Percentiles rank a stretch among this genome's conserved stretches.
These are phyloP conservation scores for Margaritifera margaritifera DNA, from an alignment of 2,888 invertebrate genomes.

Conservation along the genomic window DNA sequence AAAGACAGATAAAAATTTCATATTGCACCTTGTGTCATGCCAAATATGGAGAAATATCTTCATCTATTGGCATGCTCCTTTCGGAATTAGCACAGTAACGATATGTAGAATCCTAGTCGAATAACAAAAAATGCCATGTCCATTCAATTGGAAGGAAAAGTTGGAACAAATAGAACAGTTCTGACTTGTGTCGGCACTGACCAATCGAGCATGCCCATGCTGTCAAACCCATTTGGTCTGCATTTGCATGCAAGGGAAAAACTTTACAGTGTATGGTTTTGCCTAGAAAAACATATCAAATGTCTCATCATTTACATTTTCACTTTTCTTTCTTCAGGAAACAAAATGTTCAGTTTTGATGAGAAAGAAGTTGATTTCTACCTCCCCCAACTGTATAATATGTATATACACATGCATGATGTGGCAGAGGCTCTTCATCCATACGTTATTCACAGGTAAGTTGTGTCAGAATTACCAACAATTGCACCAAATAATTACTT, in stretches of 20 bases:
- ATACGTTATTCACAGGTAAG: constrained; percentile 85
- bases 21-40: too few species aligned
- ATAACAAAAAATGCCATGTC: too few species aligned
- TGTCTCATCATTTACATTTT: constrained; percentile 1
- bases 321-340: constrained; percentile 77
- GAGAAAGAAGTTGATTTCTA: constrained; percentile 96
- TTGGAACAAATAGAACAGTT: too few species aligned
- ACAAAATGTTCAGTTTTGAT: constrained; percentile 96
- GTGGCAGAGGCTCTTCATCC: constrained; percentile 94
- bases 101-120: too few species aligned
- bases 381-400: constrained; percentile 96
- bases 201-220: too few species aligned
- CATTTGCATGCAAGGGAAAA: neutral
- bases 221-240: neutral
- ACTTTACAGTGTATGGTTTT: neutral
- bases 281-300: neutral
- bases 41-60: too few species aligned
- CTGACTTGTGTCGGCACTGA: too few species aligned
- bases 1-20: too few species aligned
- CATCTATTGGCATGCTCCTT: too few species aligned
- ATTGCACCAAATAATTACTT: neutral
- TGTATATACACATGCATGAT: constrained; percentile 99
- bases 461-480: neutral
- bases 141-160: too few species aligned
- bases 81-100: too few species aligned